phyloP scores from a whole-genome alignment of 2,888 invertebrate genomes.

The Sminthurides aquaticus region DNA sequence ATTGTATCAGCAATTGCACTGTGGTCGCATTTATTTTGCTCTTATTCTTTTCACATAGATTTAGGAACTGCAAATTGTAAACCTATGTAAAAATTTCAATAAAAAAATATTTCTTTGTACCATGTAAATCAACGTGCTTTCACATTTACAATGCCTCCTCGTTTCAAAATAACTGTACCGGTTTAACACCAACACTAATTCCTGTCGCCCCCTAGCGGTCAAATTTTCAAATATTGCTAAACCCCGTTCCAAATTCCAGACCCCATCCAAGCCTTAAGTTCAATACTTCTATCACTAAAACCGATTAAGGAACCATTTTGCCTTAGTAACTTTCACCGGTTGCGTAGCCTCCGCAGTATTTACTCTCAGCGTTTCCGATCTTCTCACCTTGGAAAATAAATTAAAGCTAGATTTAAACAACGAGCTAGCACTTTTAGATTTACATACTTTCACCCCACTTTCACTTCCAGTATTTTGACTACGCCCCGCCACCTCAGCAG shows the following conservation, averaged over 20 bases:
- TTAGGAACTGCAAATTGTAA: neutral
- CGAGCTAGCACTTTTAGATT: conserved; percentile 37
- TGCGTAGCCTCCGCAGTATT: conserved; percentile 1
- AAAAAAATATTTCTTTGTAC: neutral
- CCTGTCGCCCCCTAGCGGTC: too few relatives aligned
- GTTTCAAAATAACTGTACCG: too few relatives aligned
- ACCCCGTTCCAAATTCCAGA: too few relatives aligned
- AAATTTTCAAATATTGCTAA: too few relatives aligned
- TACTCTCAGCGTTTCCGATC: conserved; percentile 10
- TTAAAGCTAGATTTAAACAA: conserved; percentile 23
- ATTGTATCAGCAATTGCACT: neutral
- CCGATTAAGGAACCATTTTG: conserved; percentile 14
- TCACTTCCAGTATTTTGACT: too few relatives aligned
- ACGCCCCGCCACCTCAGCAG: neutral
- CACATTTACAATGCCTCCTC: too few relatives aligned
- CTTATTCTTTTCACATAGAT: neutral
- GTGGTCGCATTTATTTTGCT: neutral
- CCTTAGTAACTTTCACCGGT: conserved; percentile 5
- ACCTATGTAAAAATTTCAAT: neutral
- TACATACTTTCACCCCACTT: conserved; percentile 27
- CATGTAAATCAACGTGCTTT: neutral
- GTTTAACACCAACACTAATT: neutral
- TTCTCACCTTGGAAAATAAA: conserved; percentile 12
- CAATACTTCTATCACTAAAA: too few relatives aligned
- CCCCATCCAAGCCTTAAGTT: too few relatives aligned